Evolutionary conservation across 2,888 invertebrate species (phyloP).

Genomic region (Cartodere bifasciata): DNA sequence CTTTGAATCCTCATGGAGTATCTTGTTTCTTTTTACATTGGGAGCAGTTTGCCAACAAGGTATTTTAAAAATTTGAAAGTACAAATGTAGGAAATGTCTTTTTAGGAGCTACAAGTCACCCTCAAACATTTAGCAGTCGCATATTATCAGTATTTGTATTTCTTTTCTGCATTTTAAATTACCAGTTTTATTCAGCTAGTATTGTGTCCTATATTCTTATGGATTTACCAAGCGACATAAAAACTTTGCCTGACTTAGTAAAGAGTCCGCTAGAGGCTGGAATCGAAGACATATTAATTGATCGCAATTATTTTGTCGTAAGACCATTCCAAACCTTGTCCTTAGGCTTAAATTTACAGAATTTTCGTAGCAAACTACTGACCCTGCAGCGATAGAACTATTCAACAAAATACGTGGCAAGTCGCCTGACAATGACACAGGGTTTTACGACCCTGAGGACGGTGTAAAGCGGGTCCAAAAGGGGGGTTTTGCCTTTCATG

Average conservation of each 20-base stretch:
- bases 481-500: slow-evolving; percentile 59
- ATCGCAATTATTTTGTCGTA: slow-evolving; percentile 50
- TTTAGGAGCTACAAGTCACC: slow-evolving; percentile 23
- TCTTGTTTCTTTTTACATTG: slow-evolving; percentile 34
- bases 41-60: slow-evolving; percentile 31
- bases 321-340: slow-evolving; percentile 13
- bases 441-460: slow-evolving; percentile 40
- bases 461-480: slow-evolving; percentile 47
- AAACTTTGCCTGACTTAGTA: slow-evolving; percentile 43
- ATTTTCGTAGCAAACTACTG: slow-evolving; percentile 45
- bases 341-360: slow-evolving; percentile 7
- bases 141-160: slow-evolving; percentile 25
- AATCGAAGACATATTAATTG: slow-evolving; percentile 50
- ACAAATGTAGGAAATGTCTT: slow-evolving; percentile 6
- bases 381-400: slow-evolving; percentile 45
- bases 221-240: slow-evolving; percentile 48
- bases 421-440: slow-evolving; percentile 19
- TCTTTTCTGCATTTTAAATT: slow-evolving; percentile 46
- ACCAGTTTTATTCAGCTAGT: slow-evolving; percentile 58
- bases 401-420: slow-evolving; percentile 38
- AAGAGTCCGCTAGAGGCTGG: slow-evolving; percentile 46
- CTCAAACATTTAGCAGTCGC: slow-evolving; percentile 21
- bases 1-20: slow-evolving; percentile 36
- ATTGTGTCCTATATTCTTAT: slow-evolving; percentile 52
- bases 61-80: too few relatives aligned